A percentile compares a stretch with the other conserved stretches of the same genome.
Evolutionary conservation across 2,888 invertebrate genomes (phyloP).

Genomic region (Sesia apiformis): DNA sequence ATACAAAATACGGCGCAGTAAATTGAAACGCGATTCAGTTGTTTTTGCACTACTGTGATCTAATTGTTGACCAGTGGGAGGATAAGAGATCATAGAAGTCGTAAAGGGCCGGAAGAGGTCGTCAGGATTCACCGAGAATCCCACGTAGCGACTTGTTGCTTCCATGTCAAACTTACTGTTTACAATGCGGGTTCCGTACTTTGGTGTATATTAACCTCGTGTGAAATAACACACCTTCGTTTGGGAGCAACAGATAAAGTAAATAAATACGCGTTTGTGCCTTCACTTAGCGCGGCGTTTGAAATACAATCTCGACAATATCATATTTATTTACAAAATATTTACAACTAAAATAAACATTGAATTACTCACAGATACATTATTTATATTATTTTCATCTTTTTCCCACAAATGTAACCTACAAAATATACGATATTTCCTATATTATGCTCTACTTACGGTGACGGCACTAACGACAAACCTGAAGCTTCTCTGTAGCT

Average conservation of each 20-base stretch:
- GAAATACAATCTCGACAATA: too few relatives aligned
- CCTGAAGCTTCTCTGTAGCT: too few relatives aligned
- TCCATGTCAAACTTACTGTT: constrained; percentile 29
- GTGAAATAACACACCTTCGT: constrained; percentile 21
- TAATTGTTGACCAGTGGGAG: not conserved
- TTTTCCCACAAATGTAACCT: too few relatives aligned
- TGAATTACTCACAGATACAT: too few relatives aligned
- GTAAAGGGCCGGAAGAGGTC: constrained; percentile 40
- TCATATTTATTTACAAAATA: too few relatives aligned
- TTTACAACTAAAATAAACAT: too few relatives aligned
- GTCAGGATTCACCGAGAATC: constrained; percentile 21
- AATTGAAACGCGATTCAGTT: not conserved
- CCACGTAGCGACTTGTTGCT: constrained; percentile 55
- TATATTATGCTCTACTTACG: too few relatives aligned
- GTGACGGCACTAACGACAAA: too few relatives aligned
- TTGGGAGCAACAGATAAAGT: constrained; percentile 15
- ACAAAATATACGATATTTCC: too few relatives aligned
- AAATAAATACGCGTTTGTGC: constrained; percentile 11
- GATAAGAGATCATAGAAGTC: constrained; percentile 18
- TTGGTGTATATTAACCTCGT: constrained; percentile 27
- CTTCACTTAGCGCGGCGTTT: not conserved
- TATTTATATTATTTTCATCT: too few relatives aligned
- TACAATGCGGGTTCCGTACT: constrained; percentile 37
- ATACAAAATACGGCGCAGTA: not conserved
- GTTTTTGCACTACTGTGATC: not conserved